Percentiles rank a stretch among this genome's conserved stretches.
Evolutionary conservation across 2,797 vertebrate genomes (phyloP).

Genomic region (Sparidentex hasta): DNA sequence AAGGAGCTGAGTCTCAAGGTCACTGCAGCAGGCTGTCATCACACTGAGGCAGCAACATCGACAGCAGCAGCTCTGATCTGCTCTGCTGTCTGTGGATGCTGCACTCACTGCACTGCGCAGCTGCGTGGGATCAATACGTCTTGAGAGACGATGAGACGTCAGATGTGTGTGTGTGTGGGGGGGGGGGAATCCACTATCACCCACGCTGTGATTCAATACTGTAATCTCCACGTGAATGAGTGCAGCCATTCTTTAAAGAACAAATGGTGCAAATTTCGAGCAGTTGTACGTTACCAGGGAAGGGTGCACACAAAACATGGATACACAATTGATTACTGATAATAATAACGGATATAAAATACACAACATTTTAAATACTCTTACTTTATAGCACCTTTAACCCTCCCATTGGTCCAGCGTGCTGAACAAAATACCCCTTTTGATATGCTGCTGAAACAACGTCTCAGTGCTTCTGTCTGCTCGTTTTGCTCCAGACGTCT

Average conservation of each 20-base stretch:
- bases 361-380: not conserved
- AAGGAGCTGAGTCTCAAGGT: constrained; percentile 74
- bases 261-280: not conserved
- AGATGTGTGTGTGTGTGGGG: constrained; percentile 6
- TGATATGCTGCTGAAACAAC: not conserved
- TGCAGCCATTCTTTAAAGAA: not conserved
- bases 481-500: not conserved
- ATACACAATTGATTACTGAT: too few species aligned
- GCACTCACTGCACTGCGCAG: constrained; percentile 53
- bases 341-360: not conserved
- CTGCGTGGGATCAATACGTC: constrained; percentile 18
- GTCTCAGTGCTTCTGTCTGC: not conserved
- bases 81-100: constrained; percentile 45
- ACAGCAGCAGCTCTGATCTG: constrained; percentile 6
- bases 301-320: not conserved
- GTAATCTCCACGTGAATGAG: not conserved
- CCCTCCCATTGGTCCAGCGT: not conserved
- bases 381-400: too few species aligned
- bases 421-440: too few species aligned
- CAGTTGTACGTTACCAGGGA: not conserved
- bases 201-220: constrained; percentile 22
- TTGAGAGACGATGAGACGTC: not conserved
- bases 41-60: not conserved
- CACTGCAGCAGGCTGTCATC: constrained; percentile 70
- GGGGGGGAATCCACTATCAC: constrained; percentile 31